Evolutionary conservation across 2,797 vertebrate genomes (phyloP), one percentile per base, ranked within the genome.

Genomic region (Silurus aristotelis): DNA sequence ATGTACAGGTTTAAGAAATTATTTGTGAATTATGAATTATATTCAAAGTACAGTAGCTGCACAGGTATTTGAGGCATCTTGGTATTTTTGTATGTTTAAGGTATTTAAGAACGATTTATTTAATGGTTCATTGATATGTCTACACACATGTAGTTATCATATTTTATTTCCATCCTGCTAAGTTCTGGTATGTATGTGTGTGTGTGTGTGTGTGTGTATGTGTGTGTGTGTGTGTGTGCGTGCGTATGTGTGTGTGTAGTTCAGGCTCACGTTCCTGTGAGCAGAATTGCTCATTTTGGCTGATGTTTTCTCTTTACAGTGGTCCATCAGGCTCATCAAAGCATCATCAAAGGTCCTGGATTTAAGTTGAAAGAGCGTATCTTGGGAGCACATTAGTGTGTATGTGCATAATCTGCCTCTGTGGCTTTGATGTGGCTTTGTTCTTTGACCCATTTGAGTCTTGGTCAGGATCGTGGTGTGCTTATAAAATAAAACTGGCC

Each of bases 321-420:
- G 89, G 89, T 90, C 89, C 92, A 92, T 93, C 90, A 90, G 89
- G 55, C 80, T 90, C 85, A 83, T 83, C 70, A 70, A 75, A 73
- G 80, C 89, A 86, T 91, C 92, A 93, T 93, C 92, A 94, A 93
- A 94, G 90, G 92, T 92, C 92, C 73, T 43, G 88, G 89, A 89
- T 91, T 91, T 92, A 90, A 91, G 89, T 92, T 89, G 91, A 92
- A 92, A 89, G 90, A 87, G 86, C 90, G 92, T 90, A 93, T 92
- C 91, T 90, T 90, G 92, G 93, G 92, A 93, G 89, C 91, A 91
- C 92, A 94, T 94, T 94, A 94, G 91, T 84, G 86, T 82, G 87
- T 88, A 60, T 91, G 90, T 91, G 92, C 89, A 82, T 92, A 90
- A 92, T 93, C 92, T 91, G 91, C 86, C 88, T 91, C 87, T 89